phyloP scores from a whole-genome alignment of 2,888 invertebrate species.

The Sipha maydis region DNA sequence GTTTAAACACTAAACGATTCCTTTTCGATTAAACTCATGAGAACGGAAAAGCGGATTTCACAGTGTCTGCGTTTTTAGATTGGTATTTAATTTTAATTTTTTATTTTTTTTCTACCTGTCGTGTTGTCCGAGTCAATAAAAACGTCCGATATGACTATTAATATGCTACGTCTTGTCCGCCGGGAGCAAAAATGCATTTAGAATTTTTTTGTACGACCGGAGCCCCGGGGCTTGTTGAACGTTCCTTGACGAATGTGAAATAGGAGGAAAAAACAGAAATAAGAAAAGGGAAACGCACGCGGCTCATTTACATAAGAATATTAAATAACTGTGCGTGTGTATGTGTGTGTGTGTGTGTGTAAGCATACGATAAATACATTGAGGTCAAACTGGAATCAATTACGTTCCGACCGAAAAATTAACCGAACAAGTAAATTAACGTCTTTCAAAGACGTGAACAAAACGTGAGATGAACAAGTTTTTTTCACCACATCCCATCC shows the following conservation, averaged over 20 bases:
- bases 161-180: constrained; percentile 37
- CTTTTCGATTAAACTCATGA: not conserved
- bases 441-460: not conserved
- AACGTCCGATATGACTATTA: constrained; percentile 59
- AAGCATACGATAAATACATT: constrained; percentile 2
- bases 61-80: not conserved
- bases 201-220: constrained; percentile 22
- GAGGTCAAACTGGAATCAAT: constrained; percentile 45
- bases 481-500: not conserved
- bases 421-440: constrained; percentile 32
- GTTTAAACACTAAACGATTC: not conserved
- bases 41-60: not conserved
- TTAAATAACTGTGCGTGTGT: constrained; percentile 30
- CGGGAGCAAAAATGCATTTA: constrained; percentile 46
- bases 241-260: constrained; percentile 52
- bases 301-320: constrained; percentile 57
- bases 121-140: constrained; percentile 55
- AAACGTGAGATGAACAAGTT: not conserved
- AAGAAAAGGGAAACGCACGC: constrained; percentile 42
- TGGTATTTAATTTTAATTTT: constrained; percentile 14
- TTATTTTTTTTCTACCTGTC: not conserved
- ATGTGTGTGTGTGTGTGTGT: not conserved
- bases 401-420: constrained; percentile 47
- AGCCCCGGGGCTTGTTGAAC: constrained; percentile 20
- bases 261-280: constrained; percentile 43